Percentiles rank a stretch among this genome's conserved stretches.
These are phyloP conservation scores for Eupithecia vulgata DNA, from an alignment of 2,888 invertebrate genomes.

Conservation along the genomic window DNA sequence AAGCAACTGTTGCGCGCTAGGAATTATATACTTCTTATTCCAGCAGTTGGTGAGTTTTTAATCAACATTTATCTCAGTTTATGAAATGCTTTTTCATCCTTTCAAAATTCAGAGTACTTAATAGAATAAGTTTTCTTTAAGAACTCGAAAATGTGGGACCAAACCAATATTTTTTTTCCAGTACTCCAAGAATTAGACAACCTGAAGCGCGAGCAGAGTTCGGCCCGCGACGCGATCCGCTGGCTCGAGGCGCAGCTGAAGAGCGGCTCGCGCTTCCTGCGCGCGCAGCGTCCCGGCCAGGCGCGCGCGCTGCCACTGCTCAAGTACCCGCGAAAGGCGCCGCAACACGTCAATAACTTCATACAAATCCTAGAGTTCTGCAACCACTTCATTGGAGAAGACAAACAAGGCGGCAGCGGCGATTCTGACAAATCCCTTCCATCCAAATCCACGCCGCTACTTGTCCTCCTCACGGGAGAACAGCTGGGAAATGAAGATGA, in stretches of 20 bases:
- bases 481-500: slow-evolving; percentile 75
- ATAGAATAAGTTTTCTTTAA: no score
- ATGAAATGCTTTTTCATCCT: not conserved
- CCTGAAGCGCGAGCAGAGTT: slow-evolving; percentile 91
- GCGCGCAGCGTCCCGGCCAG: slow-evolving; percentile 94
- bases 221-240: slow-evolving; percentile 95
- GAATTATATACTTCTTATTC: slow-evolving; percentile 94
- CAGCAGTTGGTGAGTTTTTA: slow-evolving; percentile 89
- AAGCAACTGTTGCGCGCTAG: slow-evolving; percentile 92
- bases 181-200: slow-evolving; percentile 95
- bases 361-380: slow-evolving; percentile 94
- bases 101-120: no score
- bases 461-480: slow-evolving; percentile 90
- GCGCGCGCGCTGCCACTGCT: slow-evolving; percentile 86
- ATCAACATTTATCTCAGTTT: not conserved
- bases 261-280: slow-evolving; percentile 93
- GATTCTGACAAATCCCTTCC: slow-evolving; percentile 63
- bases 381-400: slow-evolving; percentile 86
- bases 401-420: slow-evolving; percentile 71
- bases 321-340: slow-evolving; percentile 74
- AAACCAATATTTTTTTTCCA: slow-evolving; percentile 69
- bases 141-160: not conserved
- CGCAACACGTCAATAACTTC: slow-evolving; percentile 85
- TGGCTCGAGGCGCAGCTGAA: slow-evolving; percentile 96
- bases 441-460: slow-evolving; percentile 82